Evolutionary conservation across 2,797 vertebrate genomes (phyloP), one percentile per base, ranked within the genome.

Genomic region (Arrhamphus sclerolepis): DNA sequence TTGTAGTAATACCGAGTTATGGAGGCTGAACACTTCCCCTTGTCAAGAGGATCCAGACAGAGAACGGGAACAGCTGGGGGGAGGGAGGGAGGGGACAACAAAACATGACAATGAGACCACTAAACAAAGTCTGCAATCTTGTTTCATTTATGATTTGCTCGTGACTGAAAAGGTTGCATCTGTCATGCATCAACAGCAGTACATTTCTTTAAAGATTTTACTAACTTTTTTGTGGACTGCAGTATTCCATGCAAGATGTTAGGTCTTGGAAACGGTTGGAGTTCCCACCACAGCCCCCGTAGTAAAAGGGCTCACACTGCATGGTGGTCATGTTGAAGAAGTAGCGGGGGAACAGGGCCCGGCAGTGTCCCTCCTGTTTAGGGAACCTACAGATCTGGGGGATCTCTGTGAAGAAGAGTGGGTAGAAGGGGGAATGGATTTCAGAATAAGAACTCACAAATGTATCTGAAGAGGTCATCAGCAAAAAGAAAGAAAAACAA

Each of bases 291-390:
- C 96, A 96, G 53, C 94, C 92, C 0, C 95, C 94, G 0, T 93
- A 96, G 20, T 26, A 6, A 46, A 96, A 96, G 18, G 78, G 42
- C 81, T 97, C 93, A 63, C 98, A 99, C 49, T 77, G 83, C 95
- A 97, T 95, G 1, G 93, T 91, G 60, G 82, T 92, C 89, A 98
- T 89, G 79, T 98, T 97, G 83, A 95, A 99, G 86, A 93, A 96
- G 1, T 93, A 98, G 46, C 83, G 73, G 24, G 0, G 78, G 0
- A 90, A 22, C 2, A 87, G 13, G 40, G 67, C 88, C 0, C 93
- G 89, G 67, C 97, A 97, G 0, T 62, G 75, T 10, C 92, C 93
- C 44, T 62, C 82, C 0, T 90, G 89, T 69, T 88, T 89, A 22
- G 91, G 87, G 82, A 95, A 74, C 50, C 96, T 89, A 81, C 97